A percentile compares a stretch with the other conserved stretches of the same genome.
These are phyloP conservation scores for Hemiprocne comata DNA, from an alignment of 2,113 vertebrate species.

Conservation along the genomic window DNA sequence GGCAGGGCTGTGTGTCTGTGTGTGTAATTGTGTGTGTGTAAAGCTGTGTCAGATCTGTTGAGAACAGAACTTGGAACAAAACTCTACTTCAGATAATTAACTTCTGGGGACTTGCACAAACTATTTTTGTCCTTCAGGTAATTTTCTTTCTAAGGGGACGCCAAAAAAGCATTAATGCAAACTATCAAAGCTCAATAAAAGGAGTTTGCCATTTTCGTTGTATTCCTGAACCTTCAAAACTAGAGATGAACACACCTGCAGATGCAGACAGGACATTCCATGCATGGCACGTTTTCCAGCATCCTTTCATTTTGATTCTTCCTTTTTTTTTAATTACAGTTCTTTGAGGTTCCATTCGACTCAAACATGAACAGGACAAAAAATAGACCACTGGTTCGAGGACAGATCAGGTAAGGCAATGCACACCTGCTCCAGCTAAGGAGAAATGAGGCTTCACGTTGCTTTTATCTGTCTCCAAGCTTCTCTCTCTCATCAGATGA, in stretches of 20 bases:
- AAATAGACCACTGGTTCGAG: slow-evolving; percentile 94
- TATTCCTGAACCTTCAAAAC: slow-evolving; percentile 9
- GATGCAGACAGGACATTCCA: slow-evolving; percentile 1
- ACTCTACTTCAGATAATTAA: background rate
- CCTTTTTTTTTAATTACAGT: slow-evolving; percentile 79
- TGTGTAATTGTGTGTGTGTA: accelerated
- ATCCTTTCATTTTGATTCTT: slow-evolving; percentile 47
- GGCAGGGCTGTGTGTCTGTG: background rate
- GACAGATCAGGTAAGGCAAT: slow-evolving; percentile 92
- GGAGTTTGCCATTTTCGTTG: background rate
- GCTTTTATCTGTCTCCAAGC: slow-evolving; percentile 1
- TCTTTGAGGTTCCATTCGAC: slow-evolving; percentile 98
- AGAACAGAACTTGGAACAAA: background rate
- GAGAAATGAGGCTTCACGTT: background rate
- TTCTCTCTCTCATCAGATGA: background rate
- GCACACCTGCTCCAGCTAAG: background rate
- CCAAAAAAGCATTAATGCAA: background rate
- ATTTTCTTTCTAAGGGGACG: slow-evolving; percentile 27
- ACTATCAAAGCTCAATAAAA: slow-evolving; percentile 38
- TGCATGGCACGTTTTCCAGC: background rate
- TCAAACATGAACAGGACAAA: slow-evolving; percentile 99
- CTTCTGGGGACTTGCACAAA: background rate
- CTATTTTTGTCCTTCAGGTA: slow-evolving; percentile 29
- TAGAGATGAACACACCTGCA: slow-evolving; percentile 37
- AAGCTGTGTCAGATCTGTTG: background rate